phyloP scores from a whole-genome alignment of 2,888 invertebrate genomes.

The Thumatha senex region DNA sequence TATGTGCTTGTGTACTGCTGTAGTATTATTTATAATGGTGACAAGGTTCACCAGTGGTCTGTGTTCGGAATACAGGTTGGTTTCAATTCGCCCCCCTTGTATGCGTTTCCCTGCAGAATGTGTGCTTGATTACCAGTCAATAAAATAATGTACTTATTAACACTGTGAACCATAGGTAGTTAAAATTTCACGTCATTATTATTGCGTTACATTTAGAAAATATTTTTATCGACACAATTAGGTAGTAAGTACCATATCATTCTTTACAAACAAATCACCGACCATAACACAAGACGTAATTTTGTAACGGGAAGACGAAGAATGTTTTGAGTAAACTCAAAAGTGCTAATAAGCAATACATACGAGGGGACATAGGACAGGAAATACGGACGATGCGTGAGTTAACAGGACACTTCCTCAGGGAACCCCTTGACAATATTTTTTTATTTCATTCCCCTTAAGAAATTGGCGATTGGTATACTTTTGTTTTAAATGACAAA shows the following conservation, averaged over 20 bases:
- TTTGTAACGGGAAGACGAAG: slow-evolving; percentile 39
- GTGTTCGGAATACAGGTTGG: too few species aligned
- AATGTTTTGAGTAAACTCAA: slow-evolving; percentile 48
- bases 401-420: slow-evolving; percentile 77
- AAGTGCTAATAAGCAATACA: slow-evolving; percentile 59
- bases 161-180: too few species aligned
- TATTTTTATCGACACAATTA: too few species aligned
- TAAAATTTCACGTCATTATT: too few species aligned
- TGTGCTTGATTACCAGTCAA: too few species aligned
- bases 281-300: slow-evolving; percentile 32
- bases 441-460: slow-evolving; percentile 45
- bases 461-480: slow-evolving; percentile 46
- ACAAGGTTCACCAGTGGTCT: too few species aligned
- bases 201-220: not conserved
- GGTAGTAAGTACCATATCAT: not conserved
- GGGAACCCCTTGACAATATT: slow-evolving; percentile 55
- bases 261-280: slow-evolving; percentile 22
- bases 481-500: slow-evolving; percentile 30
- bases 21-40: too few species aligned
- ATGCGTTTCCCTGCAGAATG: too few species aligned
- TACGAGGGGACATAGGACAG: slow-evolving; percentile 63
- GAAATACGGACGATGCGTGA: slow-evolving; percentile 73
- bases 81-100: too few species aligned
- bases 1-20: too few species aligned
- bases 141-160: too few species aligned